Evolutionary conservation across 2,797 vertebrate genomes (phyloP).

Genomic region (Hypotaenidia philippensis): DNA sequence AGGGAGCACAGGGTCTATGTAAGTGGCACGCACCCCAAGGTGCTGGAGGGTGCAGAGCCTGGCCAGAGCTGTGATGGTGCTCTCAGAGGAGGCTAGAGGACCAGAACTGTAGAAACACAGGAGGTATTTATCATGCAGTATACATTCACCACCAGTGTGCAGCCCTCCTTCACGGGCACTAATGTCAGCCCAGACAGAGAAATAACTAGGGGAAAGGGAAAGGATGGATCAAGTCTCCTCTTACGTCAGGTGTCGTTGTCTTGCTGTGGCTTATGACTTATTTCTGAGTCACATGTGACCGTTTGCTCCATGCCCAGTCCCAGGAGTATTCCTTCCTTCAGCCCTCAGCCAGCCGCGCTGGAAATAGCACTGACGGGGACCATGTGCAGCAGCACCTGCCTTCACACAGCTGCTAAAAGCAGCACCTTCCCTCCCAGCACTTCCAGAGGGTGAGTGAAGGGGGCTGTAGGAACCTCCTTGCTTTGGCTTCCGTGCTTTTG

Average conservation of each 20-base stretch:
- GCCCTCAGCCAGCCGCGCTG: background rate
- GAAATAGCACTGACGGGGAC: background rate
- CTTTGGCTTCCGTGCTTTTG: background rate
- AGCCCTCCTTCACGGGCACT: background rate
- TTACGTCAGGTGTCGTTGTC: background rate
- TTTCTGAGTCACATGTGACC: background rate
- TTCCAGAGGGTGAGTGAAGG: background rate
- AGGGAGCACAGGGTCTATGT: background rate
- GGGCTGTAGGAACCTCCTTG: background rate
- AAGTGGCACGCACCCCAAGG: rapidly evolving
- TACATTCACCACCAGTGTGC: background rate
- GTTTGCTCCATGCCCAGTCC: background rate
- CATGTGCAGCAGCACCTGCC: background rate
- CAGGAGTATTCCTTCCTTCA: background rate
- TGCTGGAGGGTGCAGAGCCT: background rate
- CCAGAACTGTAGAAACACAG: background rate
- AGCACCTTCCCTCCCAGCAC: background rate
- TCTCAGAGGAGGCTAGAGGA: background rate
- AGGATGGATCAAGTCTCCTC: conserved; percentile 12
- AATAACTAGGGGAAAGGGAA: conserved; percentile 32
- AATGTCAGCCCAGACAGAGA: background rate
- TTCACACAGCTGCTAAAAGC: background rate
- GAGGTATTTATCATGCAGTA: background rate
- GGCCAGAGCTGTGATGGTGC: background rate
- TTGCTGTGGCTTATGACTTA: background rate